Evolutionary conservation across 2,888 invertebrate genomes (phyloP).

Genomic region (Caenorhabditis wallacei): DNA sequence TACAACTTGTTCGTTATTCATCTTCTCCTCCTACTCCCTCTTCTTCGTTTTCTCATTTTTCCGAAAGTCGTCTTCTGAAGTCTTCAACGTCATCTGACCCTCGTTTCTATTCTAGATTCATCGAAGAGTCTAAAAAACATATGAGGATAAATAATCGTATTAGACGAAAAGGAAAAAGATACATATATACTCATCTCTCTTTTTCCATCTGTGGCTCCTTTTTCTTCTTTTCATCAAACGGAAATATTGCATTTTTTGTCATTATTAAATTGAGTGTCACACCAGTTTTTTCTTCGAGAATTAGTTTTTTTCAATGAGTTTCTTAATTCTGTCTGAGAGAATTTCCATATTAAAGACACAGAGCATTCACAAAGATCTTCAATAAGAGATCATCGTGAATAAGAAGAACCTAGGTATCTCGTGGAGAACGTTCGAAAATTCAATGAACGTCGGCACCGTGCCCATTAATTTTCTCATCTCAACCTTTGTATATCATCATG

Average conservation of each 20-base stretch:
- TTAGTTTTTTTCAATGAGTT: too few species aligned
- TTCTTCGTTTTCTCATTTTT: neutral
- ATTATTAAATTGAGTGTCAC: constrained; percentile 6
- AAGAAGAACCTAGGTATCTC: too few species aligned
- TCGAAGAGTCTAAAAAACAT: constrained; percentile 34
- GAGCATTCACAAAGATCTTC: too few species aligned
- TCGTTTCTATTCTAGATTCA: neutral
- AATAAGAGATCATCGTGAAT: too few species aligned
- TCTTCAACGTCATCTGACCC: constrained; percentile 32
- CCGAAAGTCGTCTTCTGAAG: neutral
- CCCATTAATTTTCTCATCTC: neutral
- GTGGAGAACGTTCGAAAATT: too few species aligned
- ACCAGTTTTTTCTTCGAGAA: neutral
- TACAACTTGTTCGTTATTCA: constrained; percentile 8
- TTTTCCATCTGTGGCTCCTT: neutral
- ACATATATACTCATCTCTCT: constrained; percentile 20
- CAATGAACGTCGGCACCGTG: neutral
- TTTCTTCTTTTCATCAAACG: neutral
- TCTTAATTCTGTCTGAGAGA: too few species aligned
- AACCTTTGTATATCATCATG: constrained; percentile 2
- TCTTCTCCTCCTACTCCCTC: too few species aligned
- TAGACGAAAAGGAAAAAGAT: constrained; percentile 10
- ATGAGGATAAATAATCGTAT: constrained; percentile 49
- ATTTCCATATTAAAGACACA: too few species aligned
- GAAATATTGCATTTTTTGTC: neutral